phyloP scores from a whole-genome alignment of 2,797 vertebrate species.

The Salarias fasciatus region DNA sequence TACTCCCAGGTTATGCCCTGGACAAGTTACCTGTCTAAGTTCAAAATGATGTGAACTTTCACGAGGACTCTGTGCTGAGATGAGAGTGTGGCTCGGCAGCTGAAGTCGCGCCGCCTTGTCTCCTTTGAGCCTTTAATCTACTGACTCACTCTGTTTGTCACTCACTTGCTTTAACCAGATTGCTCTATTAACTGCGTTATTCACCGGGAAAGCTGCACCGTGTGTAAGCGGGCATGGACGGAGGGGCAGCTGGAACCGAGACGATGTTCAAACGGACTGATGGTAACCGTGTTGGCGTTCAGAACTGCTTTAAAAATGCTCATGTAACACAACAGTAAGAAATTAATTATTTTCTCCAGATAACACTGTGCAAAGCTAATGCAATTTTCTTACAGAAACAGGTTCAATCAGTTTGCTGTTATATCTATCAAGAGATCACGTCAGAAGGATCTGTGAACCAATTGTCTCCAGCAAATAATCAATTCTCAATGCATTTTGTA shows the following conservation, averaged over 20 bases:
- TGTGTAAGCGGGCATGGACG: conserved; percentile 12
- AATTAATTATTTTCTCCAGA: conserved; percentile 9
- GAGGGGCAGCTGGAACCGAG: conserved; percentile 17
- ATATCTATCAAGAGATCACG: not conserved
- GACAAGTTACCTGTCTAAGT: no score
- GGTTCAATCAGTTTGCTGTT: not conserved
- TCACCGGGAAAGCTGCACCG: conserved; percentile 24
- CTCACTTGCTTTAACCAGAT: conserved; percentile 48
- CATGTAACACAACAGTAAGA: conserved; percentile 12
- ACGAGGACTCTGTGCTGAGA: not conserved
- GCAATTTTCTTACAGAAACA: not conserved
- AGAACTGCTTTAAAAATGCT: conserved; percentile 10
- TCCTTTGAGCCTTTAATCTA: conserved; percentile 57
- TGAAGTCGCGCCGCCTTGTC: conserved; percentile 33
- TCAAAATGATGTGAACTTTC: no score
- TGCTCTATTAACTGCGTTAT: conserved; percentile 68
- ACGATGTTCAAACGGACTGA: conserved; percentile 2
- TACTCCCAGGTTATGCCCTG: no score
- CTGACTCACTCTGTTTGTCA: conserved; percentile 50
- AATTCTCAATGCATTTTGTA: no score
- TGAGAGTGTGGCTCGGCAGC: conserved; percentile 3
- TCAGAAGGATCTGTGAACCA: no score
- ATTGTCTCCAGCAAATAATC: no score
- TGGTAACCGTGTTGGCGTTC: not conserved
- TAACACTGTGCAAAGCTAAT: not conserved